A percentile compares a stretch with the other conserved stretches of the same genome.
These are phyloP conservation scores for Tolmerus cingulatus DNA, from an alignment of 2,888 invertebrate species.

Conservation along the genomic window DNA sequence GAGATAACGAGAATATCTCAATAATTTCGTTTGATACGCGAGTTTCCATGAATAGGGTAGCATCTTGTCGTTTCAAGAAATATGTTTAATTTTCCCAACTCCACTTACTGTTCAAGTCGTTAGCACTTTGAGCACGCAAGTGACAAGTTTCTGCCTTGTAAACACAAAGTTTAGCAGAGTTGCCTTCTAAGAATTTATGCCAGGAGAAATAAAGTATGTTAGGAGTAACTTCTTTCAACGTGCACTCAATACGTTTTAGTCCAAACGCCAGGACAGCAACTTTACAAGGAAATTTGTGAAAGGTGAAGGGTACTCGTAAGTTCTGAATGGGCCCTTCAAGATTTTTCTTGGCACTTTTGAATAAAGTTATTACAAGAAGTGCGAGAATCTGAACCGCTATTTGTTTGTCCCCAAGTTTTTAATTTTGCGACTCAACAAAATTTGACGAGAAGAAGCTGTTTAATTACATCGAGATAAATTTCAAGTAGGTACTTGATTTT, in stretches of 20 bases:
- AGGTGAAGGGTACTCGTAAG: background rate
- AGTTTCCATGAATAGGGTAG: background rate
- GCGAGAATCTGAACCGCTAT: background rate
- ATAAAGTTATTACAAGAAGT: background rate
- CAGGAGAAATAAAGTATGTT: background rate
- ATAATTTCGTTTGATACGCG: background rate
- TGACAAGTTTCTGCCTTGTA: background rate
- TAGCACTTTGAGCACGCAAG: background rate
- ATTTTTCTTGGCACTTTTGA: background rate
- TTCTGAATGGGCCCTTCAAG: background rate
- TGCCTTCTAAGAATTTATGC: background rate
- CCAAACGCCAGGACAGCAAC: background rate
- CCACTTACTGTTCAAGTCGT: background rate
- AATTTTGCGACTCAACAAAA: background rate
- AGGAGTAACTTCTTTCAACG: background rate
- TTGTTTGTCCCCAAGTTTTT: background rate
- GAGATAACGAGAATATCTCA: background rate
- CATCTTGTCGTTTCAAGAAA: background rate
- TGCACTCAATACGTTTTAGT: background rate
- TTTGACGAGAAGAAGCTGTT: background rate
- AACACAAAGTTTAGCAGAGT: background rate
- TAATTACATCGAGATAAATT: background rate
- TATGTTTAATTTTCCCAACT: background rate
- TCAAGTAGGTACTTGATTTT: background rate
- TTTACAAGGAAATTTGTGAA: background rate